These are phyloP conservation scores for Pachypsylla venusta DNA, from an alignment of 1,140 invertebrate genomes.

Conservation along the genomic window DNA sequence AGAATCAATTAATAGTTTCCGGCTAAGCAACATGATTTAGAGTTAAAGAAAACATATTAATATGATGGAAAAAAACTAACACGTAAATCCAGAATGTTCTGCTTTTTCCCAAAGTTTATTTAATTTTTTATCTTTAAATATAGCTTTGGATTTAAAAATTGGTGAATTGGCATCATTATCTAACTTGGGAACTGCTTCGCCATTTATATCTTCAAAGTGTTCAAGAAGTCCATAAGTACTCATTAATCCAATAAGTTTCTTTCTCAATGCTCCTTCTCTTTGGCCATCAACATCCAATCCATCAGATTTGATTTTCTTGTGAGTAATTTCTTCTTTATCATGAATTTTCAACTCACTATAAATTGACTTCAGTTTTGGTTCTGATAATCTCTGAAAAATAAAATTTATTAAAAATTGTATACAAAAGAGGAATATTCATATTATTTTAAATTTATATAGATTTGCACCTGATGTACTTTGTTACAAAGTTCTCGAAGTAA, in stretches of 20 bases:
- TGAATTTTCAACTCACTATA: constrained; percentile 80
- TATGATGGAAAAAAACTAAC: constrained; percentile 28
- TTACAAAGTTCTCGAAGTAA: neutral
- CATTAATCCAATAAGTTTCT: constrained; percentile 71
- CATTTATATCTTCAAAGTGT: constrained; percentile 53
- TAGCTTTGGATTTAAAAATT: constrained; percentile 42
- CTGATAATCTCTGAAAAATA: constrained; percentile 53
- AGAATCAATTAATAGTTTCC: too few relatives aligned
- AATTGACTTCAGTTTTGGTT: constrained; percentile 67
- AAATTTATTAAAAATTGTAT: neutral
- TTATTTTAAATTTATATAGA: neutral
- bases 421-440: neutral
- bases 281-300: constrained; percentile 71
- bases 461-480: neutral
- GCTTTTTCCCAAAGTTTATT: constrained; percentile 83
- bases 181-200: constrained; percentile 36
- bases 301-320: constrained; percentile 65
- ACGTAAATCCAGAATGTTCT: constrained; percentile 64
- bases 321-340: constrained; percentile 75
- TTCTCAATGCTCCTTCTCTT: constrained; percentile 63
- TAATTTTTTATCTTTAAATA: constrained; percentile 81
- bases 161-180: constrained; percentile 40
- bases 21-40: too few relatives aligned
- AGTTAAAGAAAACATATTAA: neutral
- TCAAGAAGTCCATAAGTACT: constrained; percentile 63